Conservation (phyloP, 2,888 invertebrate genomes). For the Antitype chi region DNA sequence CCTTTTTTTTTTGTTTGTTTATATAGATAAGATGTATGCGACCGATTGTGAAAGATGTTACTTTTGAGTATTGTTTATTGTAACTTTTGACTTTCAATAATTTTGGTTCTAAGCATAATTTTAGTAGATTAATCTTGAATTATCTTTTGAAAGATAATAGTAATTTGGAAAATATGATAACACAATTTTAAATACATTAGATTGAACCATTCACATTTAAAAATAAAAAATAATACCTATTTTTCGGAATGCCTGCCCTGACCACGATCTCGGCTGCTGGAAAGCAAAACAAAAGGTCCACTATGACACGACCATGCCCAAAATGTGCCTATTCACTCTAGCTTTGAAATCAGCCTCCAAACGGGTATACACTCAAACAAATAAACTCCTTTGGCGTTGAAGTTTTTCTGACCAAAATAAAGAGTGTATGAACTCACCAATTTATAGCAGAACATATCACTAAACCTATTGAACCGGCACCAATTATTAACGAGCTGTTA, state of each 20-base stretch:
- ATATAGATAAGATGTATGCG: neutral
- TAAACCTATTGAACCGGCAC: conserved; percentile 2
- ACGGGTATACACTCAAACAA: neutral
- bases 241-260: neutral
- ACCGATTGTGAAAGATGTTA: neutral
- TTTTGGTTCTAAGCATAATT: neutral
- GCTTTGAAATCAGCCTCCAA: neutral
- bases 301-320: neutral
- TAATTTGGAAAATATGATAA: neutral
- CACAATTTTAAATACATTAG: neutral
- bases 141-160: no score
- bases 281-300: neutral
- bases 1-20: no score
- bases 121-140: neutral
- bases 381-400: neutral
- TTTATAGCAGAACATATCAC: neutral
- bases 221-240: no score
- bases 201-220: no score
- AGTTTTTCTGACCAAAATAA: neutral
- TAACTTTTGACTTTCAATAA: neutral
- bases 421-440: neutral
- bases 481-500: conserved; percentile 28
- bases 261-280: neutral
- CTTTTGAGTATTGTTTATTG: neutral
- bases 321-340: neutral